A percentile compares a stretch with the other conserved stretches of the same genome.
Conservation (phyloP, 2,797 vertebrate species). For the Neosalanx taihuensis region DNA sequence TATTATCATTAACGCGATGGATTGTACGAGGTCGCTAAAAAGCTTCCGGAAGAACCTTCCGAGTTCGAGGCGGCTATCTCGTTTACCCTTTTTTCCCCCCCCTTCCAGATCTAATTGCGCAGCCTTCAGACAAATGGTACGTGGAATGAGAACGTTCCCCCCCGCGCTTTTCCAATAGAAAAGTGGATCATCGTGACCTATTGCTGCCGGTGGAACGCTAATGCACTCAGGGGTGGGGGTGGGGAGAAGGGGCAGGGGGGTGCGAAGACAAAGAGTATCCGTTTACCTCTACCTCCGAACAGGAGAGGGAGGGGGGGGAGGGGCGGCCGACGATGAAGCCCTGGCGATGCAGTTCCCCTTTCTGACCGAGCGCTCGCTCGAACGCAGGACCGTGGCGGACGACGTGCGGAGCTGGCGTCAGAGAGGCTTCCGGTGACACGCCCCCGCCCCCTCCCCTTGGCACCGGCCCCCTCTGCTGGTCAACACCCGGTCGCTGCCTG, state of each 20-base stretch:
- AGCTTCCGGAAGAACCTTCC: conserved; percentile 8
- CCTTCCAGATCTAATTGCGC: conserved; percentile 28
- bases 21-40: conserved; percentile 29
- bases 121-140: conserved; percentile 27
- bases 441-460: no score
- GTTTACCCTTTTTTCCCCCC: conserved; percentile 28
- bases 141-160: conserved; percentile 6
- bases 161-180: conserved; percentile 32
- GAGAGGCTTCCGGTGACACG: no score
- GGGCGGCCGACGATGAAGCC: no score
- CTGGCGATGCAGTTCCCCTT: no score
- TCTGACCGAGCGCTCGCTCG: no score
- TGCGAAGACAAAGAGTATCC: conserved; percentile 2
- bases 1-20: conserved; percentile 28
- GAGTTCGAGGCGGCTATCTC: conserved; percentile 10
- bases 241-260: conserved; percentile 4
- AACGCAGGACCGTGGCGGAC: no score
- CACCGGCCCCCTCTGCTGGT: not conserved
- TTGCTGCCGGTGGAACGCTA: conserved; percentile 29
- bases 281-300: conserved; percentile 12
- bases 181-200: conserved; percentile 37
- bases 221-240: conserved; percentile 23
- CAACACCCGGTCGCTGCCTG: not conserved
- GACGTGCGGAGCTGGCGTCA: no score
- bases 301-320: not conserved